Evolutionary conservation across 2,797 vertebrate genomes (phyloP).

Genomic region (Lepilemur ruficaudatus): DNA sequence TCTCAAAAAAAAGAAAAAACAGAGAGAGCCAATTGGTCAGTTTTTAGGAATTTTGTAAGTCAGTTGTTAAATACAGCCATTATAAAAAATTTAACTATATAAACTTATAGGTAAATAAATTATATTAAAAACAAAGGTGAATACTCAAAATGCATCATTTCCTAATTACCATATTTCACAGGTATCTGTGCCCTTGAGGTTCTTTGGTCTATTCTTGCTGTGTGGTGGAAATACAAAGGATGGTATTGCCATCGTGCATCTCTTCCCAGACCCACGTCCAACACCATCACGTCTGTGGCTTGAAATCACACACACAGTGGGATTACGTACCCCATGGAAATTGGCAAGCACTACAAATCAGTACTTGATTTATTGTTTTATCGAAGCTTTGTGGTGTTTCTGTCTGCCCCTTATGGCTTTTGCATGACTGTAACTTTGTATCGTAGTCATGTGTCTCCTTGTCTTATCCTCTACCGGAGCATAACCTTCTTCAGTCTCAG

Average conservation of each 20-base stretch:
- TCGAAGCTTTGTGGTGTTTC: not conserved
- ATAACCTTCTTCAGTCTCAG: not conserved
- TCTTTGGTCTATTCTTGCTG: not conserved
- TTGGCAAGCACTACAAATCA: not conserved
- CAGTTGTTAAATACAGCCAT: not conserved
- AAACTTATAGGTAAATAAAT: not conserved
- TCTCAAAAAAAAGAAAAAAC: too few species aligned
- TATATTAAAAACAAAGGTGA: not conserved
- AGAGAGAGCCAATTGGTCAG: not conserved
- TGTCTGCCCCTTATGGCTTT: not conserved
- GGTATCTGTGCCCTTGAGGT: not conserved
- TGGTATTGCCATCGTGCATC: accelerated
- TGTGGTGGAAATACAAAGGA: not conserved
- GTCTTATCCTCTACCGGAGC: not conserved
- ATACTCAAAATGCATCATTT: not conserved
- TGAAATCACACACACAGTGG: not conserved
- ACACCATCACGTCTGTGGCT: not conserved
- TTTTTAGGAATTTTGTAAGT: not conserved
- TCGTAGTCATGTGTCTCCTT: not conserved
- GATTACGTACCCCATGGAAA: not conserved
- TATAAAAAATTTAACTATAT: not conserved
- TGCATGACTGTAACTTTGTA: not conserved
- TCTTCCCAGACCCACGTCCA: not conserved
- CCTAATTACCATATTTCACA: not conserved
- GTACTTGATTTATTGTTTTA: not conserved